Evolutionary conservation across 2,888 invertebrate species (phyloP).

Genomic region (Xestia c-nigrum): DNA sequence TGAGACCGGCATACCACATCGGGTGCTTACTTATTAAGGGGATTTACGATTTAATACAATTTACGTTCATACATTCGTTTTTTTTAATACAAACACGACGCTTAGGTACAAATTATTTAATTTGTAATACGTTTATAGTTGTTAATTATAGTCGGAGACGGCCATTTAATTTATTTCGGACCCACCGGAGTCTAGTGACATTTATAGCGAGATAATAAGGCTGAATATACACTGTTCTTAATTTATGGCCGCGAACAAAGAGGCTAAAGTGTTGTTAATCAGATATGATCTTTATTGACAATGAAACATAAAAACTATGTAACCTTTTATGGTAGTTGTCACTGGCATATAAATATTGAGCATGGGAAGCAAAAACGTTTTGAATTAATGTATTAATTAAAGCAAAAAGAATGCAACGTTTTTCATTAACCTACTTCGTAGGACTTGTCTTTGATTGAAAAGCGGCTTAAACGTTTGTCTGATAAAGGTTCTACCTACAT

Average conservation of each 20-base stretch:
- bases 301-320: conserved; percentile 32
- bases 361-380: conserved; percentile 21
- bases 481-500: neutral
- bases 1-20: conserved; percentile 83
- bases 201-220: conserved; percentile 78
- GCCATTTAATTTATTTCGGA: conserved; percentile 80
- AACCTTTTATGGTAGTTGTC: conserved; percentile 32
- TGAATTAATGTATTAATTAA: conserved; percentile 14
- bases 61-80: conserved; percentile 78
- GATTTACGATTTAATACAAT: conserved; percentile 87
- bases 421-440: conserved; percentile 8
- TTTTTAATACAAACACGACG: conserved; percentile 86
- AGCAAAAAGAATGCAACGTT: conserved; percentile 21
- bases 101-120: conserved; percentile 86
- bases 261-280: conserved; percentile 36
- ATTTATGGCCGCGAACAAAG: conserved; percentile 59
- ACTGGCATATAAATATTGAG: conserved; percentile 32
- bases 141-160: conserved; percentile 80
- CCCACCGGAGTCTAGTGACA: conserved; percentile 75
- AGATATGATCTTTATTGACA: conserved; percentile 42
- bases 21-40: conserved; percentile 84
- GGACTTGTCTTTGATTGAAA: neutral
- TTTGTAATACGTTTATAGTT: conserved; percentile 86
- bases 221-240: conserved; percentile 69
- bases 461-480: neutral